Base-by-base conservation (phyloP, 30 jellyfish, hydroid and myxozoan genomes). In the Chrysaora quinquecirrha region DNA sequence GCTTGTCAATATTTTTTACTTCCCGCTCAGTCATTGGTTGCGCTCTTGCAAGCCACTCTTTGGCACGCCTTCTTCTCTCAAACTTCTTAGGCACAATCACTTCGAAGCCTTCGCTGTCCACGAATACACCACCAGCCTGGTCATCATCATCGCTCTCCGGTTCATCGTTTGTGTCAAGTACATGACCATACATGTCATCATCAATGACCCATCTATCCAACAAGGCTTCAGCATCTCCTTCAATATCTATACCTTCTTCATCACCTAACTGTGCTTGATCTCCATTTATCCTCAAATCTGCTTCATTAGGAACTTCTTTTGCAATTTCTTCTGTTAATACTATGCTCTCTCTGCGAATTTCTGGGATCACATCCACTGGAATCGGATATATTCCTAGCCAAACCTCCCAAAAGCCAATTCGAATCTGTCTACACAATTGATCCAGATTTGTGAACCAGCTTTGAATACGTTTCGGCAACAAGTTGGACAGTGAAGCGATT, bases 141-240 rank as follows among this genome's bases (percentile, higher is more conserved):
- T 2, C 24, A 52, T 52, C 68, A 52, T 52, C 68, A 16, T 52
- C 68, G 25, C 68, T 52, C 6, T 52, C 25, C 12, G 6, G 27
- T 2, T 9, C 68, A 4, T 10, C 29, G 19, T 20, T 20, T 52
- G 27, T 3, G 19, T 20, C 68, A 2, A 2, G 4, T 3, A 19
- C 12, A 19, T 52, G 90, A 11, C 29, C 65, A 48, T 22, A 80
- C 20, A 33, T 11, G 24, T 71, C 80, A 46, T 69, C 63, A 25
- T 83, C 95, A 3, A 76, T 56, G 24, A 65, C 97, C 96, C 95
- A 90, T 34, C 95, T 43, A 24, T 90, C 95, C 16, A 73, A 48
- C 12, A 89, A 70, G 29, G 71, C 97, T 21, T 90, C 89, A 4
- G 95, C 93, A 24, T 75, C 96, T 0, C 95, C 97, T 28, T 64